Percentiles rank a stretch among this genome's conserved stretches.
Evolutionary conservation across 2,797 vertebrate species (phyloP).

Genomic region (Xenopus petersii): DNA sequence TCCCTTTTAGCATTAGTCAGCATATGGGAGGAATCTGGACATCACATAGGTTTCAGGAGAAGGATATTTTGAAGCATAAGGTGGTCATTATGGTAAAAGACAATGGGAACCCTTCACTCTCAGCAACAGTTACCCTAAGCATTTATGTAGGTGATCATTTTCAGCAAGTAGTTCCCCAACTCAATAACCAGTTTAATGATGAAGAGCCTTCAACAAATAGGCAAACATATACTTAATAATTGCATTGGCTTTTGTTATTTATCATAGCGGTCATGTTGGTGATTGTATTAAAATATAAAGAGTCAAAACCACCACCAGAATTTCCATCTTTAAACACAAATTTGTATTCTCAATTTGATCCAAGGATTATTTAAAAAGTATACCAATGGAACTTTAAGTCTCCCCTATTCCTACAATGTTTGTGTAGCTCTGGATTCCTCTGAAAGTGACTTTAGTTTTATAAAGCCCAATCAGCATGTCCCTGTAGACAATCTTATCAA

Average conservation of each 20-base stretch:
- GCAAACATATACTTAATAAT: slow-evolving; percentile 54
- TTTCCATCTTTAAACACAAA: not conserved
- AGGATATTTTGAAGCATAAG: too few species aligned
- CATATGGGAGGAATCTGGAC: too few species aligned
- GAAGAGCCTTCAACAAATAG: slow-evolving; percentile 36
- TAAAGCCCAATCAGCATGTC: not conserved
- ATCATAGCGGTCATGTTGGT: slow-evolving; percentile 2
- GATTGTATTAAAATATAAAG: slow-evolving; percentile 13
- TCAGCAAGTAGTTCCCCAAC: too few species aligned
- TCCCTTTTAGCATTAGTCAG: too few species aligned
- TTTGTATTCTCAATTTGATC: not conserved
- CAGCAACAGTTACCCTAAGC: too few species aligned
- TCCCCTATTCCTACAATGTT: not conserved
- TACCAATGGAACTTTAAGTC: not conserved
- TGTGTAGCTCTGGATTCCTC: not conserved
- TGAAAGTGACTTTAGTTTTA: not conserved
- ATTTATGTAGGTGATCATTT: too few species aligned
- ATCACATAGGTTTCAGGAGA: too few species aligned
- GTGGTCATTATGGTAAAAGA: too few species aligned
- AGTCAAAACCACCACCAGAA: not conserved
- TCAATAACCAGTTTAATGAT: too few species aligned
- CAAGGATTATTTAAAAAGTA: not conserved
- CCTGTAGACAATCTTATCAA: not conserved
- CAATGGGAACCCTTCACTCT: too few species aligned
- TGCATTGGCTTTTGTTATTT: slow-evolving; percentile 41